Evolutionary conservation across 2,797 vertebrate species (phyloP), one percentile per base, ranked within the genome.

Genomic region (Harpagifer antarcticus): DNA sequence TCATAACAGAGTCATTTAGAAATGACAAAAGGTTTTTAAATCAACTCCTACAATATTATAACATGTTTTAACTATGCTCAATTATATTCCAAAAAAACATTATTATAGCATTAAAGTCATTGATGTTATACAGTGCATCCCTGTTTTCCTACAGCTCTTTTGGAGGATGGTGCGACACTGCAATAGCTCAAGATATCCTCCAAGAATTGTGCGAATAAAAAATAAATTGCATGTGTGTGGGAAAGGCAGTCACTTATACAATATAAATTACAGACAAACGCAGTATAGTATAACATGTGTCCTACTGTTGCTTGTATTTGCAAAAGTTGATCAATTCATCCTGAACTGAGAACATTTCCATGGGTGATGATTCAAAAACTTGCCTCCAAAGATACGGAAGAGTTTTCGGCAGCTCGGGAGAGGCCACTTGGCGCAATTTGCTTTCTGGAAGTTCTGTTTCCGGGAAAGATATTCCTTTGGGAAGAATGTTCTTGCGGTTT

Each of bases 371-470:
- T 60, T 68, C 33, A 40, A 64, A 53, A 73, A 84, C 90, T 90
- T 84, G 90, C 95, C 93, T 88, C 93, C 92, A 79, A 95, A 95
- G 52, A 95, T 93, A 16, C 84, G 89, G 74, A 95, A 94, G 49
- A 94, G 87, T 74, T 94, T 95, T 27, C 94, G 85, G 79, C 93
- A 94, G 86, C 93, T 96, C 0, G 94, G 94, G 1, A 96, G 93
- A 54, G 95, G 94, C 95, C 95, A 96, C 77, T 94, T 95, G 23
- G 93, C 91, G 76, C 93, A 95, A 58, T 76, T 92, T 9, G 94
- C 93, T 88, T 92, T 95, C 91, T 95, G 94, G 86, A 96, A 95
- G 76, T 89, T 93, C 76, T 94, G 94, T 77, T 94, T 95, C 66
- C 94, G 81, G 57, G 87, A 88, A 50, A 93, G 78, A 72, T 95